phyloP scores from a whole-genome alignment of 2,888 invertebrate genomes.

The Erynnis tages region DNA sequence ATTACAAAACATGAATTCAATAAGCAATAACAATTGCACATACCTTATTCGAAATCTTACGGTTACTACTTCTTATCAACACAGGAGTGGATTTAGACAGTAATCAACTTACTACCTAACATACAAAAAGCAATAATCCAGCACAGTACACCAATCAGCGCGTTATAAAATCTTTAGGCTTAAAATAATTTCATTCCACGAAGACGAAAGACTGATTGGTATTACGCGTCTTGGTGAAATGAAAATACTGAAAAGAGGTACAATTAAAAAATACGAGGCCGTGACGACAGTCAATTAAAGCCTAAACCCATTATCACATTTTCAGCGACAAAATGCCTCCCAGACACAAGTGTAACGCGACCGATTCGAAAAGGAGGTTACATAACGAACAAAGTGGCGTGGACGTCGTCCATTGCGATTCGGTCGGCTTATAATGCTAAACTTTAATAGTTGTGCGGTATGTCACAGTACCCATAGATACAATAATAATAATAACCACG shows the following conservation, averaged over 20 bases:
- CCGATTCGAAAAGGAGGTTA: constrained; percentile 45
- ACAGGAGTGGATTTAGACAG: constrained; percentile 75
- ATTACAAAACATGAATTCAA: constrained; percentile 10
- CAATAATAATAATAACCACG: not conserved
- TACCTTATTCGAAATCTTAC: constrained; percentile 60
- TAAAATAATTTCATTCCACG: not conserved
- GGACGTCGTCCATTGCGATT: constrained; percentile 39
- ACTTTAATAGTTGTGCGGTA: constrained; percentile 66
- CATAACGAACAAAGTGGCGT: constrained; percentile 9
- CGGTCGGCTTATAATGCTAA: constrained; percentile 43
- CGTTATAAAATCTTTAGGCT: constrained; percentile 26
- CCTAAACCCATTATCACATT: constrained; percentile 73
- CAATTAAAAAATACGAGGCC: constrained; percentile 41
- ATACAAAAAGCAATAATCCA: constrained; percentile 34
- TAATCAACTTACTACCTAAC: constrained; percentile 66
- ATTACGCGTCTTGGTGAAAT: constrained; percentile 1
- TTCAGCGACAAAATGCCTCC: constrained; percentile 59
- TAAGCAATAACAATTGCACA: constrained; percentile 76
- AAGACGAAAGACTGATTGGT: not conserved
- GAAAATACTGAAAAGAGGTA: constrained; percentile 25
- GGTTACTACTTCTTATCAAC: constrained; percentile 61
- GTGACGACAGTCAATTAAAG: constrained; percentile 63
- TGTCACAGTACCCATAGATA: constrained; percentile 45
- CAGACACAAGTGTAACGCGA: constrained; percentile 37
- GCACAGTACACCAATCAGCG: constrained; percentile 32